phyloP scores from a whole-genome alignment of 53 echinoderm and acorn worm genomes.

The Stichopus horrens region DNA sequence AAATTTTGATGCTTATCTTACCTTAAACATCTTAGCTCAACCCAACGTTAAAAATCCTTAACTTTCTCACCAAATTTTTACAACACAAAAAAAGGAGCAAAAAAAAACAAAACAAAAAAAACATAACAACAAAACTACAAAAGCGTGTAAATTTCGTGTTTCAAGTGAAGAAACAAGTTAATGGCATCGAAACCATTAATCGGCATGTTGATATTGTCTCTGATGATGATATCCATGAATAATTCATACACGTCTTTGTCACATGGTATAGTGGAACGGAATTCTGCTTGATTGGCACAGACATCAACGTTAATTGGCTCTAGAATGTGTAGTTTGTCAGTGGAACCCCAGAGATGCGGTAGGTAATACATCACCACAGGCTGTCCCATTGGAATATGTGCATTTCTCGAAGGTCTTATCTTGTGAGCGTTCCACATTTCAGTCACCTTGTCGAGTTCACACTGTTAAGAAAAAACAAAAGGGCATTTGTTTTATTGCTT shows the following conservation, averaged over 20 bases:
- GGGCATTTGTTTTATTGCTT: too few relatives aligned
- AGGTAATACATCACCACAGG: constrained; percentile 16
- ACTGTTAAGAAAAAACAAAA: constrained; percentile 39
- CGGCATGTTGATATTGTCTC: constrained; percentile 45
- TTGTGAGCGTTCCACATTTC: constrained; percentile 61
- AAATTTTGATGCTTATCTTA: too few relatives aligned
- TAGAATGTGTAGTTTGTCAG: constrained; percentile 42
- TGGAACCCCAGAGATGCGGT: constrained; percentile 51
- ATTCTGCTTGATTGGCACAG: constrained; percentile 47
- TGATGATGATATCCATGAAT: constrained; percentile 47
- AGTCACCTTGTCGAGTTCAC: constrained; percentile 51
- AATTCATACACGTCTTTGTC: constrained; percentile 55
- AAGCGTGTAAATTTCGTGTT: constrained; percentile 25
- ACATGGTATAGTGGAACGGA: constrained; percentile 54
- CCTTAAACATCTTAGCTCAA: too few relatives aligned
- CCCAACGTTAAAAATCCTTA: too few relatives aligned
- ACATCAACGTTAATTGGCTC: constrained; percentile 26
- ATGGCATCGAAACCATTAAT: constrained; percentile 35
- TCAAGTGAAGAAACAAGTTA: constrained; percentile 47
- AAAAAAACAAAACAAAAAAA: not conserved
- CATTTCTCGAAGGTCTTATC: constrained; percentile 56
- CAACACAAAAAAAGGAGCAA: too few relatives aligned
- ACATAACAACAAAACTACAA: not conserved
- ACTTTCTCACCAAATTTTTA: too few relatives aligned
- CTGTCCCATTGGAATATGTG: constrained; percentile 47